Percentiles rank a stretch among this genome's conserved stretches.
Conservation (phyloP, 2,113 vertebrate genomes). For the Acanthochromis polyacanthus region DNA sequence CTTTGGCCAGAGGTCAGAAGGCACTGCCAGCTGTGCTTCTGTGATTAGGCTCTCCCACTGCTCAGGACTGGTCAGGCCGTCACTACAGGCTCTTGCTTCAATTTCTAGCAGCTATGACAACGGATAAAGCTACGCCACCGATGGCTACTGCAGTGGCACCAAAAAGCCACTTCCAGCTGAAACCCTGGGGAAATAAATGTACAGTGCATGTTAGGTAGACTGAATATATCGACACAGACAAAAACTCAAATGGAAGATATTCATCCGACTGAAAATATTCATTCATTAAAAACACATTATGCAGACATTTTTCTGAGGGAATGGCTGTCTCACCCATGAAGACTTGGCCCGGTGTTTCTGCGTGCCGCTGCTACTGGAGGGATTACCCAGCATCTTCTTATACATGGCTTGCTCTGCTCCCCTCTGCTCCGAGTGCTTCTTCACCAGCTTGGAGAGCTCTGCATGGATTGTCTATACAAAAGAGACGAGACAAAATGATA, state of each 20-base stretch:
- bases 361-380: slow-evolving; percentile 57
- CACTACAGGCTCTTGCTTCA: slow-evolving; percentile 72
- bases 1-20: slow-evolving; percentile 43
- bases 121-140: slow-evolving; percentile 94
- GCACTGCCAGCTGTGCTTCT: slow-evolving; percentile 54
- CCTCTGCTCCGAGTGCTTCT: slow-evolving; percentile 92
- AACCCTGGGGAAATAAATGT: slow-evolving; percentile 73
- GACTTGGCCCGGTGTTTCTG: slow-evolving; percentile 85
- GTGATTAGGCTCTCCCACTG: slow-evolving; percentile 41
- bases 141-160: slow-evolving; percentile 95
- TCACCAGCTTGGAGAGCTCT: slow-evolving; percentile 95
- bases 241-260: slow-evolving; percentile 15
- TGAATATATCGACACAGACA: background rate
- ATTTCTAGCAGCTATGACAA: slow-evolving; percentile 96
- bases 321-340: slow-evolving; percentile 89
- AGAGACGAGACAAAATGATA: slow-evolving; percentile 10
- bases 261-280: background rate
- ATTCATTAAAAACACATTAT: no score
- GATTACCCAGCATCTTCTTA: slow-evolving; percentile 97
- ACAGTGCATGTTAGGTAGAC: slow-evolving; percentile 1
- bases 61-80: slow-evolving; percentile 29
- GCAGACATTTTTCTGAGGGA: background rate
- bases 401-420: slow-evolving; percentile 95
- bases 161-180: slow-evolving; percentile 97
- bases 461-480: slow-evolving; percentile 91